Conservation (phyloP, 1,140 invertebrate genomes). For the Temnothorax longispinosus region DNA sequence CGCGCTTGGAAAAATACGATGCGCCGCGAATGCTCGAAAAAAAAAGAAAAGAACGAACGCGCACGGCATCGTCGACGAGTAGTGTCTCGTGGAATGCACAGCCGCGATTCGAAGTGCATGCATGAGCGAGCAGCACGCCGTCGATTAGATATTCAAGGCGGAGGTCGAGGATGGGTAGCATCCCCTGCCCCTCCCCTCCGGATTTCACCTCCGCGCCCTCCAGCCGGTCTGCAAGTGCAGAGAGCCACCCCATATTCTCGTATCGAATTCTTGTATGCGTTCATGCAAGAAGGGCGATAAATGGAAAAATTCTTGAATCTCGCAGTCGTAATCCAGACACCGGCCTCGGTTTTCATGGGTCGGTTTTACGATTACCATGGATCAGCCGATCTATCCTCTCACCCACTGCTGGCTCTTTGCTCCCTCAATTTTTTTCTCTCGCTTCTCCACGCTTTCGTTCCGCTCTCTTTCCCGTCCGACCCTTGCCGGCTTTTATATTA, state of each 20-base stretch:
- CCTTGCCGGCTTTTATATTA: conserved; percentile 35
- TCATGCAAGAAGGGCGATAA: conserved; percentile 84
- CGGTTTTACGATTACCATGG: conserved; percentile 80
- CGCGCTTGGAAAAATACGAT: conserved; percentile 54
- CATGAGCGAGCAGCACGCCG: conserved; percentile 74
- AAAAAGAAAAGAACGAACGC: conserved; percentile 18
- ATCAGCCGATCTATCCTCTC: conserved; percentile 55
- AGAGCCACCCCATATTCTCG: conserved; percentile 78
- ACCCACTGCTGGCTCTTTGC: neutral
- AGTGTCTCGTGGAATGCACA: conserved; percentile 51
- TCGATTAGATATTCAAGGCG: conserved; percentile 78
- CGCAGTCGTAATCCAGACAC: conserved; percentile 82
- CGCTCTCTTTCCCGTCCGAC: conserved; percentile 33
- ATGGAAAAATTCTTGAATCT: conserved; percentile 85
- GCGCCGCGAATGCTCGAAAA: conserved; percentile 28
- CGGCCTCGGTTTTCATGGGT: conserved; percentile 77
- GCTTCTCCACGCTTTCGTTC: conserved; percentile 11
- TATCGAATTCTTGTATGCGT: conserved; percentile 83
- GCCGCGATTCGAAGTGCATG: conserved; percentile 53
- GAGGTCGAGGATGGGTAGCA: conserved; percentile 71
- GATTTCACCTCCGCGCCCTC: neutral
- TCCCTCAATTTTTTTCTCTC: conserved; percentile 39
- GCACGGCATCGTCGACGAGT: conserved; percentile 35
- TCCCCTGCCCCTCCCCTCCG: neutral
- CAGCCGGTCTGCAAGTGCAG: neutral